A percentile compares a stretch with the other conserved stretches of the same genome.
phyloP scores from a whole-genome alignment of 2,888 invertebrate genomes.

The Omphaloscelis lunosa region DNA sequence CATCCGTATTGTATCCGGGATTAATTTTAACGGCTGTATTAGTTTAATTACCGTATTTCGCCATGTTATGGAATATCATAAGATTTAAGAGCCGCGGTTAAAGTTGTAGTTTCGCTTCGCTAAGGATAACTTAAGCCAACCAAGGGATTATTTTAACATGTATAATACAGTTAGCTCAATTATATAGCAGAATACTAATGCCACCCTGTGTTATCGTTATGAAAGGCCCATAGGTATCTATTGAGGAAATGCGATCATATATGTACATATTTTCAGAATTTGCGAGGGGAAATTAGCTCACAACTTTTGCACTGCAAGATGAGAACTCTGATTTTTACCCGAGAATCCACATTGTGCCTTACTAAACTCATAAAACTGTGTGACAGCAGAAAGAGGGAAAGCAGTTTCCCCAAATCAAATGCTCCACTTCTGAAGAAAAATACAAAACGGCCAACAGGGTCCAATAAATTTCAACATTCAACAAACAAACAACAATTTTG shows the following conservation, averaged over 20 bases:
- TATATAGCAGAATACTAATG: not conserved
- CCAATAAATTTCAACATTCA: constrained; percentile 32
- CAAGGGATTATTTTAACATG: constrained; percentile 19
- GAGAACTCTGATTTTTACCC: not conserved
- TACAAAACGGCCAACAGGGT: constrained; percentile 40
- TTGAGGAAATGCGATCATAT: not conserved
- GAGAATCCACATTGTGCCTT: not conserved
- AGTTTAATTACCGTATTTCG: constrained; percentile 57
- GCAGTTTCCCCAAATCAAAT: constrained; percentile 4
- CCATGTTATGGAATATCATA: constrained; percentile 31
- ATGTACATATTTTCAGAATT: not conserved
- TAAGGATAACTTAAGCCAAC: constrained; percentile 16
- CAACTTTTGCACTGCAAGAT: not conserved
- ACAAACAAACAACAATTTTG: constrained; percentile 43
- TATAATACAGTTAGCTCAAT: not conserved
- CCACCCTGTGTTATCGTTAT: not conserved
- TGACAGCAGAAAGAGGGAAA: not conserved
- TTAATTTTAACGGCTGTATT: constrained; percentile 73
- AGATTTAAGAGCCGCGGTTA: constrained; percentile 41
- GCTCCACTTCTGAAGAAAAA: constrained; percentile 42
- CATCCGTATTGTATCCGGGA: constrained; percentile 72
- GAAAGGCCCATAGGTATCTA: not conserved
- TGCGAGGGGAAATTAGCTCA: not conserved
- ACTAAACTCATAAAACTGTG: constrained; percentile 9
- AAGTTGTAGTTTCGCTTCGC: not conserved